A percentile compares a stretch with the other conserved stretches of the same genome.
phyloP scores from a whole-genome alignment of 2,888 invertebrate genomes.

The Pammene fasciana region DNA sequence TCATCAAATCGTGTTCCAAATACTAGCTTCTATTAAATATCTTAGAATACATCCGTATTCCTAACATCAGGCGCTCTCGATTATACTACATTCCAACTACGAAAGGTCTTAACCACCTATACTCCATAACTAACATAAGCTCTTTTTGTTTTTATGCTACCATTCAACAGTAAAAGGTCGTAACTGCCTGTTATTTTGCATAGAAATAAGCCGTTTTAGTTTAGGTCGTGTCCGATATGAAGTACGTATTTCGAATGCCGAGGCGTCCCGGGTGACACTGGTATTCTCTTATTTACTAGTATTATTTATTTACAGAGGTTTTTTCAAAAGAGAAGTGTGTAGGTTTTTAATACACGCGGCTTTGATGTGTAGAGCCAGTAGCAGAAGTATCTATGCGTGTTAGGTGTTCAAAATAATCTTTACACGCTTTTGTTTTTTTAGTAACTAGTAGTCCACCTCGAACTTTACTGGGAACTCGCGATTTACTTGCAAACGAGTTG shows the following conservation, averaged over 20 bases:
- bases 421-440: too few species aligned
- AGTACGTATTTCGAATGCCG: constrained; percentile 22
- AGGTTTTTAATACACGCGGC: neutral
- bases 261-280: constrained; percentile 2
- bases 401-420: too few species aligned
- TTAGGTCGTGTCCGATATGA: neutral
- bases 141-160: neutral
- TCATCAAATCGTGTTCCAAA: too few species aligned
- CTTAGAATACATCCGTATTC: too few species aligned
- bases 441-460: too few species aligned
- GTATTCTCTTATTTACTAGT: constrained; percentile 17
- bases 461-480: too few species aligned
- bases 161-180: neutral
- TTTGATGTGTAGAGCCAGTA: too few species aligned
- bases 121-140: neutral
- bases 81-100: neutral
- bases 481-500: too few species aligned
- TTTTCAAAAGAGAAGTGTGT: neutral
- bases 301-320: constrained; percentile 16
- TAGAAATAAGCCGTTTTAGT: neutral
- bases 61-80: too few species aligned
- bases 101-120: neutral
- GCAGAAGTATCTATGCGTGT: too few species aligned
- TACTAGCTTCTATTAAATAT: too few species aligned
- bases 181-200: neutral